Conservation (phyloP, 2,113 vertebrate species). For the Cairina moschata region DNA sequence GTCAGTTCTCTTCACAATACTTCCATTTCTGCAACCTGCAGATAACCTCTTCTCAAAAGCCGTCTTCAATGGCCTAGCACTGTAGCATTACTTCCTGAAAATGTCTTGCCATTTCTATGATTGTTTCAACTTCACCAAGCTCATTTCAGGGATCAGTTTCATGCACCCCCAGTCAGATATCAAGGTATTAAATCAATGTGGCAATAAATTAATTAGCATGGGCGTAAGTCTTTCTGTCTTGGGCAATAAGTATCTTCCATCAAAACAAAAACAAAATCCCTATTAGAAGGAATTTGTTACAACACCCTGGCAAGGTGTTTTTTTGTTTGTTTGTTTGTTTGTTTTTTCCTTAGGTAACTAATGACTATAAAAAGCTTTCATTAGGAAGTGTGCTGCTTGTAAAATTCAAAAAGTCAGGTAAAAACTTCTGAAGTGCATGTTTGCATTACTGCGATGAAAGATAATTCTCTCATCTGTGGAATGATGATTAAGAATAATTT, state of each 20-base stretch:
- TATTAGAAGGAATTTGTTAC: constrained; percentile 1
- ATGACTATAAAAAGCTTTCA: neutral
- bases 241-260: neutral
- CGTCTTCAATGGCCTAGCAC: neutral
- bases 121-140: neutral
- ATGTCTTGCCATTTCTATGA: neutral
- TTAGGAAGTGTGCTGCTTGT: neutral
- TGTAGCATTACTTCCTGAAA: neutral
- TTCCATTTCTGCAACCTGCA: neutral
- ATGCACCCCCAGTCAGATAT: neutral
- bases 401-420: neutral
- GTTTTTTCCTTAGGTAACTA: neutral
- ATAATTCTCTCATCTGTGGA: neutral
- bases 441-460: neutral
- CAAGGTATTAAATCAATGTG: neutral
- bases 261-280: constrained; percentile 7
- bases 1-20: neutral
- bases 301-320: neutral
- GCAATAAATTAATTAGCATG: neutral
- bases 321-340: neutral
- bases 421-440: neutral
- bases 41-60: neutral
- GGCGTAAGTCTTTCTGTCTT: constrained; percentile 15
- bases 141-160: neutral
- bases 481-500: neutral